These are phyloP conservation scores for Mactra quadrangularis DNA, from an alignment of 1,140 invertebrate genomes.

Conservation along the genomic window DNA sequence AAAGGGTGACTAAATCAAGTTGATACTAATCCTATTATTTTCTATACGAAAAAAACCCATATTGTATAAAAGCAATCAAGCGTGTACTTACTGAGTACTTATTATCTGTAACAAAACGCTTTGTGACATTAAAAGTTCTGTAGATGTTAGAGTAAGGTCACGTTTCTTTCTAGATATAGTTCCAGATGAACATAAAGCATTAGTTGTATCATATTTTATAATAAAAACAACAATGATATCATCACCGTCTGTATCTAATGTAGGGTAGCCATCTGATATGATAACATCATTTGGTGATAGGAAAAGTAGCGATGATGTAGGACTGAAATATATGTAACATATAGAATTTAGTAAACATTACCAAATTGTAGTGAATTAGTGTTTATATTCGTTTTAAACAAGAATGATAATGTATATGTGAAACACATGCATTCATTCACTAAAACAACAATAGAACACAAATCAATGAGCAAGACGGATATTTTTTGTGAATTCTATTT, in stretches of 20 bases:
- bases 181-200: slow-evolving; percentile 51
- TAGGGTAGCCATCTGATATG: slow-evolving; percentile 50
- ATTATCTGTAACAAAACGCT: slow-evolving; percentile 13
- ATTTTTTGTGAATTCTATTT: no score
- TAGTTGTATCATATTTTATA: slow-evolving; percentile 17
- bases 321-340: slow-evolving; percentile 51
- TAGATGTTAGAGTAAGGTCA: neutral
- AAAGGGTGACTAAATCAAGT: no score
- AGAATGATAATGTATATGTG: no score
- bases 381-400: no score
- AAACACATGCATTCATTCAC: no score
- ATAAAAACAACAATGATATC: slow-evolving; percentile 31
- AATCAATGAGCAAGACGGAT: no score
- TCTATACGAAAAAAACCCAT: no score
- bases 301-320: slow-evolving; percentile 30
- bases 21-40: no score
- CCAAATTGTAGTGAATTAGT: no score
- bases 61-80: no score
- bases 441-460: no score
- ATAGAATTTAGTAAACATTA: no score
- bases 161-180: slow-evolving; percentile 11
- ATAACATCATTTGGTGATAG: slow-evolving; percentile 32
- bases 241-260: neutral
- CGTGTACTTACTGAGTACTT: slow-evolving; percentile 29
- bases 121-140: slow-evolving; percentile 11